These are phyloP conservation scores for Pluvianellus socialis DNA, from an alignment of 2,113 vertebrate genomes.

Conservation along the genomic window DNA sequence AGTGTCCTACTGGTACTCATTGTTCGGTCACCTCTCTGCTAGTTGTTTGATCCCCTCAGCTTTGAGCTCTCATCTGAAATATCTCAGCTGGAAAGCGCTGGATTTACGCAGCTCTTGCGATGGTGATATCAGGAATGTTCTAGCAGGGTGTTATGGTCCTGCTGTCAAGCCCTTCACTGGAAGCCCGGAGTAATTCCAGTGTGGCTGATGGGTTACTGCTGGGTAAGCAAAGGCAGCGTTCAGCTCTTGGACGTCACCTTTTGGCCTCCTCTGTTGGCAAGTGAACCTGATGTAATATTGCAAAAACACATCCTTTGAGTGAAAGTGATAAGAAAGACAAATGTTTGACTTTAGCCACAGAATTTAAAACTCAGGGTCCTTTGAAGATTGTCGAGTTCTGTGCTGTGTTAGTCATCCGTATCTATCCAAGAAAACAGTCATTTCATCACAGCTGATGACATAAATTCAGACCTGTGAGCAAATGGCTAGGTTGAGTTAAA, in stretches of 20 bases:
- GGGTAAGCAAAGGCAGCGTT: background rate
- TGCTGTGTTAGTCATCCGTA: slow-evolving; percentile 37
- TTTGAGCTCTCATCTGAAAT: background rate
- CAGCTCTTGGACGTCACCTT: slow-evolving; percentile 4
- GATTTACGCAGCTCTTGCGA: background rate
- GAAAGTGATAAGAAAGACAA: slow-evolving; percentile 60
- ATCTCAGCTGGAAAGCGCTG: background rate
- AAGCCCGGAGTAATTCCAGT: background rate
- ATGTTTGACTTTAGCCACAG: slow-evolving; percentile 54
- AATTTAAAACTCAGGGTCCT: slow-evolving; percentile 38
- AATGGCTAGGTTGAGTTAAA: slow-evolving; percentile 65
- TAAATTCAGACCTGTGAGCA: slow-evolving; percentile 61
- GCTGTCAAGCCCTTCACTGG: background rate
- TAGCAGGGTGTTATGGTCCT: background rate
- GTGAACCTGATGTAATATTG: slow-evolving; percentile 19
- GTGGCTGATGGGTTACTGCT: slow-evolving; percentile 12
- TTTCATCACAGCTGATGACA: slow-evolving; percentile 67
- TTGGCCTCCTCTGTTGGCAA: slow-evolving; percentile 37
- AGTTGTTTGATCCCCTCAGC: background rate
- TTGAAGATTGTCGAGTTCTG: slow-evolving; percentile 58
- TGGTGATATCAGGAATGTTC: background rate
- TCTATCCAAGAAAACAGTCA: slow-evolving; percentile 70
- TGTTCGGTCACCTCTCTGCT: background rate
- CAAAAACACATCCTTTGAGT: slow-evolving; percentile 32
- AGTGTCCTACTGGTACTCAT: background rate